Evolutionary conservation across 2,888 invertebrate species (phyloP), one percentile per base, ranked within the genome.

Genomic region (Baccha elongata): DNA sequence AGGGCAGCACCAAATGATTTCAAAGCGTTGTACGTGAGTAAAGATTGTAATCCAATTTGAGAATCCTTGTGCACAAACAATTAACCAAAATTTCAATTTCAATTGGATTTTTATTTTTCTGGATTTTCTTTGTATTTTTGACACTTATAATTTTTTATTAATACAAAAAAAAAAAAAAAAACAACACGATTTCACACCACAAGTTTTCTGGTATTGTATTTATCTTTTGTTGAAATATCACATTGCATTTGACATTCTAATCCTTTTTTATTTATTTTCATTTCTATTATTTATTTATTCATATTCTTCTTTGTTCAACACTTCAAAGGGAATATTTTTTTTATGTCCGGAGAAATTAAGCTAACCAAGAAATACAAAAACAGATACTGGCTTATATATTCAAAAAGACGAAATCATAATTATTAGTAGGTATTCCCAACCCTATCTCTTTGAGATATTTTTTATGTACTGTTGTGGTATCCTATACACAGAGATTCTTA

Each of bases 261-360:
- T 37, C 13, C 19, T 7, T 21, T 44, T 26, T 23, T 52, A 13
- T 32, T 64, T 55, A 7, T 68, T 1, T 37, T 50, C 13, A 23
- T 13, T 42, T 32, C 11, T 37, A 29, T n/a, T 60, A 37, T 58
- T 50, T 50, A 53, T 48, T n/a, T 60, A 60, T 60, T 60, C 44
- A 60, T 44, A 44, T 67, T 46, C 1, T 58, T 53, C 26, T 55
- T 65, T 35, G 62, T 62, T 76, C 55, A 78, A 55, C 64, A 72
- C 81, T 71, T 83, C 68, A 76, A 78, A 83, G 50, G 55, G 40
- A 67, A 29, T n/a, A n/a, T 29, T 55, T 58, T 53, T 50, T 26
- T 44, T 44, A 46, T 42, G 46, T 48, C 53, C 37, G 29, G 13
- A 17, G 60, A 68, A 46, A 48, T 40, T 37, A 32, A 52, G 32